Percentiles rank a stretch among this genome's conserved stretches.
Evolutionary conservation across 2,797 vertebrate species (phyloP).

Genomic region (Carcharodon carcharias): DNA sequence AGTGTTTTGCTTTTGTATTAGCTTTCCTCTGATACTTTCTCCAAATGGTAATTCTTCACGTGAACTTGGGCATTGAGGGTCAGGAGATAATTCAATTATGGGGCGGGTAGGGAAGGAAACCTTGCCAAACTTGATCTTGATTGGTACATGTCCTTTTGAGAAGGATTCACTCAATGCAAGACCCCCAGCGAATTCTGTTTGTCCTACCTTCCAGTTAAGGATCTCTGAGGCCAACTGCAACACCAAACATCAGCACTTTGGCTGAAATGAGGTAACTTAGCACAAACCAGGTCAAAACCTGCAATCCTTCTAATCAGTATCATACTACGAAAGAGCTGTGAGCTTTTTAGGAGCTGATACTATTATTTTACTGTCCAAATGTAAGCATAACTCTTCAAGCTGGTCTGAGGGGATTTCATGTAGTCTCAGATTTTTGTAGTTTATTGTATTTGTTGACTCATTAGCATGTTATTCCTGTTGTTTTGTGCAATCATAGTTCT

Average conservation of each 20-base stretch:
- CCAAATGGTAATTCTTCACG: neutral
- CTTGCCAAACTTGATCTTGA: neutral
- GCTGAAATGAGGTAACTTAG: neutral
- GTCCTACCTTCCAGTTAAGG: neutral
- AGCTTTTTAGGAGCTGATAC: neutral
- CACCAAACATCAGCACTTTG: neutral
- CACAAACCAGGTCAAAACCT: neutral
- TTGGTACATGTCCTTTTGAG: neutral
- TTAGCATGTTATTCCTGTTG: neutral
- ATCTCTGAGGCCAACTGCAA: neutral
- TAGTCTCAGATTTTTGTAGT: neutral
- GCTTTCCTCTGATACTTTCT: neutral
- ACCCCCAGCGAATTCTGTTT: neutral
- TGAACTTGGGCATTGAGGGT: neutral
- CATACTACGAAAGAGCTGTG: neutral
- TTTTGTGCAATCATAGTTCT: neutral
- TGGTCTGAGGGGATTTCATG: neutral
- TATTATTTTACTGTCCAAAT: neutral
- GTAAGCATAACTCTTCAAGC: neutral
- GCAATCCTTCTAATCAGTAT: neutral
- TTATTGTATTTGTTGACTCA: neutral
- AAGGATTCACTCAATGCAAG: neutral
- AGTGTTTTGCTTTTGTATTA: neutral
- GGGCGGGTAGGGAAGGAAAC: neutral
- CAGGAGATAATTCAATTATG: neutral